Base-by-base conservation (phyloP, 2,797 vertebrate species). In the Enteromius unitaeniatus region DNA sequence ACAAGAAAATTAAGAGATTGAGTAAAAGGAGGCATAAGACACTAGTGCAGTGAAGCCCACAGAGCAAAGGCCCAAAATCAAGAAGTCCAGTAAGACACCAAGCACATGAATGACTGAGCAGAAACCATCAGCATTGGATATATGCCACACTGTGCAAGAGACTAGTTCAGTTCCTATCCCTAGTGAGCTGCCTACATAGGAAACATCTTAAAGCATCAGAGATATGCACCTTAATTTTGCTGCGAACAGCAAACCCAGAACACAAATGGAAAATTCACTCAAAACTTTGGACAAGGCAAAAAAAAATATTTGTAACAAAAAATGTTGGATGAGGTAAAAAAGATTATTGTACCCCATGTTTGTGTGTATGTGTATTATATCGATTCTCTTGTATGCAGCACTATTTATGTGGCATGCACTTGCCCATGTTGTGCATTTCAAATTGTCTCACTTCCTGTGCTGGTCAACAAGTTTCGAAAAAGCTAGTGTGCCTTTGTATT, bases 41-140 rank as follows among this genome's bases (percentile, higher is more conserved):
- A 95, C 93, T 95, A 92, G 94, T 95, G 95, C 93, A 95, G 94
- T 95, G 94, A 93, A 94, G 94, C 86, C 87, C 82, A 88, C 78
- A 81, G 68, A 94, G 91, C 89, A 94, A 93, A 93, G 79, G 90
- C 91, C 94, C 87, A 86, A 89, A 93, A 93, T 93, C 91, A 89
- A 90, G 91, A 93, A 93, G 94, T 90, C 92, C 92, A 92, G 86
- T 90, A 78, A 94, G 81, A 90, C 86, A 86, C 79, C 88, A 86
- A 92, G 81, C 87, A 85, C 79, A 85, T 78, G 87, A 79, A 79
- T 79, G 23, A 51, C 77, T 53, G 37, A 34, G 49, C 60, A 75
- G 74, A 65, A 85, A 78, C 78, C 62, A 51, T 79, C 8, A 72
- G 28, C 51, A 74, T 60, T 67, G 21, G 23, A 55, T 79, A 28